Percentiles rank a stretch among this genome's conserved stretches.
Conservation (phyloP, 2,797 vertebrate species). For the Chloroceryle amazona region DNA sequence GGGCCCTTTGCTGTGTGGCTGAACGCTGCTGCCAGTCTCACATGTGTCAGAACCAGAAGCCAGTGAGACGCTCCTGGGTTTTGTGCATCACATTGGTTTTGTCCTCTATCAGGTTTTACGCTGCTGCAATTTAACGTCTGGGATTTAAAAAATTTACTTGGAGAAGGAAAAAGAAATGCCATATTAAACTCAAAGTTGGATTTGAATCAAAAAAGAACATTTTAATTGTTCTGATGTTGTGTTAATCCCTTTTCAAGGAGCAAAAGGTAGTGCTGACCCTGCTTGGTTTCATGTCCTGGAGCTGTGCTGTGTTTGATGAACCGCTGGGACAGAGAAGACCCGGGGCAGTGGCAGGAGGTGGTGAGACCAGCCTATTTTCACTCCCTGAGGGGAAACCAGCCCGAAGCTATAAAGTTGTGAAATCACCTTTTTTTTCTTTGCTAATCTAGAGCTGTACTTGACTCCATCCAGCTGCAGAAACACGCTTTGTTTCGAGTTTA, state of each 20-base stretch:
- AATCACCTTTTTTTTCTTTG: not conserved
- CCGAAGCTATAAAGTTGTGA: not conserved
- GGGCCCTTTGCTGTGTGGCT: not conserved
- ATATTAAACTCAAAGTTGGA: not conserved
- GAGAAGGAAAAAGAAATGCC: not conserved
- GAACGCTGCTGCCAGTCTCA: not conserved
- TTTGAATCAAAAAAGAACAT: not conserved
- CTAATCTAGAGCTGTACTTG: not conserved
- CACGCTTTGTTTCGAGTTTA: conserved; percentile 21
- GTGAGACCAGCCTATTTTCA: not conserved
- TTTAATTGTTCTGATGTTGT: not conserved
- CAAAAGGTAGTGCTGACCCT: not conserved
- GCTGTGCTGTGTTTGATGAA: not conserved
- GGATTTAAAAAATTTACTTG: not conserved
- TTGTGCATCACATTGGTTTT: fast-evolving
- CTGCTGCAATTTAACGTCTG: not conserved
- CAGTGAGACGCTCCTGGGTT: not conserved
- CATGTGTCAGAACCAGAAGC: not conserved
- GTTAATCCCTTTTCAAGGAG: conserved; percentile 5
- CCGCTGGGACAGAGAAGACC: not conserved
- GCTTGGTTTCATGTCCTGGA: not conserved
- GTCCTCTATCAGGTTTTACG: not conserved
- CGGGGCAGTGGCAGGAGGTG: not conserved
- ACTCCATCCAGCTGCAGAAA: conserved; percentile 30
- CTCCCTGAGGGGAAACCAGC: not conserved